Base-by-base conservation (phyloP, 2,888 invertebrate genomes). In the Acanthopleura granulata region DNA sequence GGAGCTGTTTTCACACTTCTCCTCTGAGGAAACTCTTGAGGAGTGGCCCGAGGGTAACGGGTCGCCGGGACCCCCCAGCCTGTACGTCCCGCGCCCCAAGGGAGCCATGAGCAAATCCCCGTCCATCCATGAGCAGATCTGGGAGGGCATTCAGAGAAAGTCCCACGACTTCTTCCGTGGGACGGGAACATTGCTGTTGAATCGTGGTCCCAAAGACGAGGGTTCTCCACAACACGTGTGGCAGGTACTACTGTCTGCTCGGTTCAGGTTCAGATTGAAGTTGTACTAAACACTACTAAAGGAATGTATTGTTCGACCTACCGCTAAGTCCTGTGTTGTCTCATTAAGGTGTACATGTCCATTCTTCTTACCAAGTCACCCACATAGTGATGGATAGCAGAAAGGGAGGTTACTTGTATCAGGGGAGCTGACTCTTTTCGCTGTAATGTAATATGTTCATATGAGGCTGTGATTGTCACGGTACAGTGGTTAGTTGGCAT, bases 71-170 rank as follows among this genome's bases (percentile, higher is more conserved):
- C 3, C 29, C 4, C n/a, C 22, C 57, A 57, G 18, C 57, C 57
- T n/a, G 1, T 22, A 27, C 16, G 66, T 27, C 29, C 30, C 14
- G 15, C 40, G 71, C 18, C 25, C 12, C 16, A 71, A 71, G n/a
- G 71, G 71, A 12, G 71, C 30, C 16, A 16, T 40, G 40, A 71
- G 18, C 16, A 86, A 86, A 82, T 86, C 86, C 51, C 85, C 84
- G 78, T 80, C 82, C 15, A 78, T 82, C 70, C 86, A 86, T 78
- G 85, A 86, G 80, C 82, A 82, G 74, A 80, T 87, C 72, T 87
- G 87, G 87, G 87, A 86, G 80, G 87, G 87, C 70, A 82, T 87
- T 76, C 84, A 85, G 78, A 80, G 85, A 75, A 86, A 86, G 79
- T 87, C 87, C 11, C 85, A 85, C 79, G 87, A 87, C 80, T 83